phyloP scores from a whole-genome alignment of 2,113 vertebrate species.

The Pungitius pungitius region DNA sequence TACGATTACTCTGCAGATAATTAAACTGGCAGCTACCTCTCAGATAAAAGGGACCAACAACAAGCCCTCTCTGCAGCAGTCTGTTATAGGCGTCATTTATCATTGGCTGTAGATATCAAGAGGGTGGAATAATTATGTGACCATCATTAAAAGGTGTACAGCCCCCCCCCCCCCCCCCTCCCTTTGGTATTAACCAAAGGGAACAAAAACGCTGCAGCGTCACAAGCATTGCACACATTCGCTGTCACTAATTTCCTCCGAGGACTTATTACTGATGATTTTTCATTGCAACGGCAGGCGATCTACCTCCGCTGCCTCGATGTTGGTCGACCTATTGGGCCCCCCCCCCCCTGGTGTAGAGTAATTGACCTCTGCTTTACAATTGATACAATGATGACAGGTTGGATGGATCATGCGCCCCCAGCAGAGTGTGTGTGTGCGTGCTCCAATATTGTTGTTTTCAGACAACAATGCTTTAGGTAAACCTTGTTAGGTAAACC shows the following conservation, averaged over 20 bases:
- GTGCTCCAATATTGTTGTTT: background rate
- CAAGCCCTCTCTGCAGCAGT: background rate
- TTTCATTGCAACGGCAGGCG: too few relatives aligned
- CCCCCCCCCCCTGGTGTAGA: background rate
- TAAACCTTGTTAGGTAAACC: too few relatives aligned
- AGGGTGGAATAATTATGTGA: conserved; percentile 28
- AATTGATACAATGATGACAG: conserved; percentile 44
- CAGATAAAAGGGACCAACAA: too few relatives aligned
- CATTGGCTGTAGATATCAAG: conserved; percentile 35
- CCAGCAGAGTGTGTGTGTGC: background rate
- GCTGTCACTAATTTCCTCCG: too few relatives aligned
- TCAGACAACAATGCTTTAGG: too few relatives aligned
- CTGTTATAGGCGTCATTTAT: conserved; percentile 12
- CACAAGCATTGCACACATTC: too few relatives aligned
- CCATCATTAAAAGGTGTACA: conserved; percentile 32
- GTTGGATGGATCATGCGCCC: conserved; percentile 23
- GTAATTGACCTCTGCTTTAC: conserved; percentile 44
- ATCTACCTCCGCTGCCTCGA: too few relatives aligned
- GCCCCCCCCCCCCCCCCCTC: too few relatives aligned
- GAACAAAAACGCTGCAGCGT: too few relatives aligned
- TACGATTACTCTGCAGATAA: conserved; percentile 18
- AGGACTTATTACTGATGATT: too few relatives aligned
- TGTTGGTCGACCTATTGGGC: too few relatives aligned
- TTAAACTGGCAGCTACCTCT: conserved; percentile 16
- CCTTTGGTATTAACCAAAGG: too few relatives aligned